A percentile compares a stretch with the other conserved stretches of the same genome.
Conservation (phyloP, 2,888 invertebrate genomes). For the Ochlodes sylvanus region DNA sequence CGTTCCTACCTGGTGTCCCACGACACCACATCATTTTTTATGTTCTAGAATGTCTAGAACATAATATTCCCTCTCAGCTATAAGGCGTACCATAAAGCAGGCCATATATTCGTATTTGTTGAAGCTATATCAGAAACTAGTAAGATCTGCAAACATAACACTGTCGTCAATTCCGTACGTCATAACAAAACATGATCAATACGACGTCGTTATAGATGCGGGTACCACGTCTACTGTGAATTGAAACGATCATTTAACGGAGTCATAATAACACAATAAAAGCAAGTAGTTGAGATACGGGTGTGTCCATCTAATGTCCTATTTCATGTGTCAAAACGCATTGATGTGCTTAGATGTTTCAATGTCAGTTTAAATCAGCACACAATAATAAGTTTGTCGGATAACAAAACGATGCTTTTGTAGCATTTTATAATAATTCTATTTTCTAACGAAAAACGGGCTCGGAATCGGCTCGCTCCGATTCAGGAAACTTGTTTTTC, state of each 20-base stretch:
- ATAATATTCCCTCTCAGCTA: no score
- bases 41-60: no score
- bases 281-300: constrained; percentile 42
- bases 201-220: constrained; percentile 19
- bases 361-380: neutral
- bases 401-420: no score
- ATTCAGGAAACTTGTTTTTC: no score
- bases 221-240: constrained; percentile 21
- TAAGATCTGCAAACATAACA: neutral
- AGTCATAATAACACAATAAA: constrained; percentile 27
- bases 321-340: constrained; percentile 29
- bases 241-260: constrained; percentile 26
- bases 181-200: constrained; percentile 18
- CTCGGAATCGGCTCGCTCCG: no score
- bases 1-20: no score
- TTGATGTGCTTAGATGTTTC: constrained; percentile 7
- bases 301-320: constrained; percentile 43
- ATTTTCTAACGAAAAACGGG: no score
- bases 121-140: neutral
- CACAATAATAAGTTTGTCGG: no score
- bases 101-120: no score
- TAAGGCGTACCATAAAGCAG: no score
- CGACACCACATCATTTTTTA: no score
- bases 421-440: no score
- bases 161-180: neutral